These are phyloP conservation scores for Phengaris arion DNA, from an alignment of 2,888 invertebrate genomes.

Conservation along the genomic window DNA sequence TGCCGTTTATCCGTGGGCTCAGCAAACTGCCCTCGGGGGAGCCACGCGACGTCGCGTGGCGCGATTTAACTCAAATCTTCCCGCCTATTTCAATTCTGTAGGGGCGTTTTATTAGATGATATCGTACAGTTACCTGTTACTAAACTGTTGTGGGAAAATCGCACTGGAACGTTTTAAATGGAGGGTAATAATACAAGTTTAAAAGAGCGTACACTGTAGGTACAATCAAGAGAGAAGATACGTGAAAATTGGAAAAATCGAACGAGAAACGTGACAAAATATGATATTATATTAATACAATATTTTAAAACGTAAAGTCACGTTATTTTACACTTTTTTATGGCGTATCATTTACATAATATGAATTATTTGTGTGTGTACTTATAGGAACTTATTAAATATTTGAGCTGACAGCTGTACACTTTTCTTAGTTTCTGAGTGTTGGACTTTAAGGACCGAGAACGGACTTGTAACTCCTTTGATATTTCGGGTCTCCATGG, in stretches of 20 bases:
- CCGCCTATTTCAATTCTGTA: conserved; percentile 38
- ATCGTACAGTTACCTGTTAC: conserved; percentile 20
- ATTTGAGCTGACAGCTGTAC: too few relatives aligned
- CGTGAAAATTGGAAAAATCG: not conserved
- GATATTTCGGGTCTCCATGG: too few relatives aligned
- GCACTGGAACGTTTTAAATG: not conserved
- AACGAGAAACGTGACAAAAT: not conserved
- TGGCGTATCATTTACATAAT: too few relatives aligned
- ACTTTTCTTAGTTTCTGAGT: too few relatives aligned
- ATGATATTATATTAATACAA: too few relatives aligned
- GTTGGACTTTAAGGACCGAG: too few relatives aligned
- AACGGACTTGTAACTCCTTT: too few relatives aligned
- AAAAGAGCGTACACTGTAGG: not conserved
- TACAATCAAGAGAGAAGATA: not conserved
- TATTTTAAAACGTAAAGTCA: too few relatives aligned
- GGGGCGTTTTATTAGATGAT: conserved; percentile 24
- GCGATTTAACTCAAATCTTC: conserved; percentile 45
- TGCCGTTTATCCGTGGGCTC: conserved; percentile 39
- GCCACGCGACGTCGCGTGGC: conserved; percentile 46
- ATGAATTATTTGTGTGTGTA: too few relatives aligned
- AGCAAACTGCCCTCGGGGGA: conserved; percentile 37
- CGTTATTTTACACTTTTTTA: too few relatives aligned
- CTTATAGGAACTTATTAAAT: too few relatives aligned
- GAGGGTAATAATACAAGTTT: not conserved
- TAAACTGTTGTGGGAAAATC: conserved; percentile 21